Evolutionary conservation across 2,113 vertebrate genomes (phyloP).

Genomic region (Tapirus terrestris): DNA sequence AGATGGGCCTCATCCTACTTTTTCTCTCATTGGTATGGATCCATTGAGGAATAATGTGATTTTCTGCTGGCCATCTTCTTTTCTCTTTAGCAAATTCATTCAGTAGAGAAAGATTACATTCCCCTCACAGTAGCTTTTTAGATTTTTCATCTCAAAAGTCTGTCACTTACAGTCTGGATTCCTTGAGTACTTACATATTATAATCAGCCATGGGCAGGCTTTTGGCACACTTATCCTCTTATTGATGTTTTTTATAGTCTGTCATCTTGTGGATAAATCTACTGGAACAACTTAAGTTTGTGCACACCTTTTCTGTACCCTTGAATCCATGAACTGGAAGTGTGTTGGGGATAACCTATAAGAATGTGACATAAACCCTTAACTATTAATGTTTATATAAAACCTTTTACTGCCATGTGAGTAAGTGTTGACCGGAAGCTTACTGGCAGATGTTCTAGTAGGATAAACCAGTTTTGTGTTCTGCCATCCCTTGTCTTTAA

Average conservation of each 20-base stretch:
- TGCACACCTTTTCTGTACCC: not conserved
- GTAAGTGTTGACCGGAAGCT: not conserved
- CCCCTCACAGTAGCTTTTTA: not conserved
- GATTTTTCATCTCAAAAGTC: constrained; percentile 15
- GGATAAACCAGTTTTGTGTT: not conserved
- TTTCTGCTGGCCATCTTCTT: not conserved
- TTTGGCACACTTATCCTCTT: not conserved
- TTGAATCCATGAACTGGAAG: not conserved
- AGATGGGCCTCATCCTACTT: not conserved
- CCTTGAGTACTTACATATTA: not conserved
- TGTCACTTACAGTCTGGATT: not conserved
- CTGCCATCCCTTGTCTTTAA: not conserved
- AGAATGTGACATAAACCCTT: not conserved
- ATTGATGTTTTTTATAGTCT: not conserved
- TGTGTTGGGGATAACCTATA: not conserved
- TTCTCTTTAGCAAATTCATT: not conserved
- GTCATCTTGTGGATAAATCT: not conserved
- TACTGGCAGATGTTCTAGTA: not conserved
- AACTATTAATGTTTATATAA: not conserved
- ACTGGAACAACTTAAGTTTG: not conserved
- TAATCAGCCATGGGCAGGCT: not conserved
- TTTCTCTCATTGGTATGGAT: not conserved
- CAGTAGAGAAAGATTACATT: not conserved
- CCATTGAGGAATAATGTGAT: not conserved
- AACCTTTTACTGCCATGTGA: not conserved